These are phyloP conservation scores for Colius striatus DNA, from an alignment of 2,113 vertebrate genomes.

Conservation along the genomic window DNA sequence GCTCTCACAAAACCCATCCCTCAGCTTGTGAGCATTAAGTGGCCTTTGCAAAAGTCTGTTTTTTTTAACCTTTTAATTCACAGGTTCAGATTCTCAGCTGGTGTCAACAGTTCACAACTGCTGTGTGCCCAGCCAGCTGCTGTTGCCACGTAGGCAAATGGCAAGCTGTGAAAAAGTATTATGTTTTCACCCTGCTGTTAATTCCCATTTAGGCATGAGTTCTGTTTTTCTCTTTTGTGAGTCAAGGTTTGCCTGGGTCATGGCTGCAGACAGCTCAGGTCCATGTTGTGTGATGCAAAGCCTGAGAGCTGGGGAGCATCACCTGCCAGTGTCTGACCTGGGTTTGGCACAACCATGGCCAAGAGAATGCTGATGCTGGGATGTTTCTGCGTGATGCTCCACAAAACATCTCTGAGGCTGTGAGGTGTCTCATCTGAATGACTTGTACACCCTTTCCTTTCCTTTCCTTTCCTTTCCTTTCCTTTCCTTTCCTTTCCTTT, in stretches of 20 bases:
- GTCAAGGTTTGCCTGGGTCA: background rate
- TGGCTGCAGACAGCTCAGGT: background rate
- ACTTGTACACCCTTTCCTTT: background rate
- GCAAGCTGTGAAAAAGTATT: background rate
- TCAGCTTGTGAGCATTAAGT: background rate
- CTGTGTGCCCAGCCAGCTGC: background rate
- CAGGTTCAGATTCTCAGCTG: background rate
- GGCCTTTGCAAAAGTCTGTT: background rate
- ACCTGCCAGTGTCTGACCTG: background rate
- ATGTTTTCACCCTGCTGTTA: background rate
- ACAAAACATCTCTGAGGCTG: rapidly evolving
- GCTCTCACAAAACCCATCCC: background rate
- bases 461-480: too few species aligned
- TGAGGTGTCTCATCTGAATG: background rate
- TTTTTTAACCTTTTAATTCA: background rate
- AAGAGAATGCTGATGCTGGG: background rate
- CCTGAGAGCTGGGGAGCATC: background rate
- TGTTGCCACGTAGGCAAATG: background rate
- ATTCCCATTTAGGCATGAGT: background rate
- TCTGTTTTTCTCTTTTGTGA: background rate
- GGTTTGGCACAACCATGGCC: background rate
- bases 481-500: too few species aligned
- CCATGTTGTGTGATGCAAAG: background rate
- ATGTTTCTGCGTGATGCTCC: background rate
- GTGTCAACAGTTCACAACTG: background rate